phyloP scores from a whole-genome alignment of 2,888 invertebrate species.

The Coelinius sp. region DNA sequence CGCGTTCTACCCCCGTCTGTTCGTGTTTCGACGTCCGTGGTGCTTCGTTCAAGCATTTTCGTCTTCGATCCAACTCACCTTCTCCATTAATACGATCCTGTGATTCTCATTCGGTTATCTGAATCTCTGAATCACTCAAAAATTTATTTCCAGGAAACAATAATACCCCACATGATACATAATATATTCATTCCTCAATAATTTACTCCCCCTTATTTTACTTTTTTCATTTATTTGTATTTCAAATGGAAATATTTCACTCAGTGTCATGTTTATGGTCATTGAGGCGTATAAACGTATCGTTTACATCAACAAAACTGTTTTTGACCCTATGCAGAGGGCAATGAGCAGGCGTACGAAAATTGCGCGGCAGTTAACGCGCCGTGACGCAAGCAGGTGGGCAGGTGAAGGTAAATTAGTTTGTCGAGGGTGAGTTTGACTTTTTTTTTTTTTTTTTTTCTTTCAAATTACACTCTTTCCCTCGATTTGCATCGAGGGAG shows the following conservation, averaged over 20 bases:
- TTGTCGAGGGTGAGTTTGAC: constrained; percentile 39
- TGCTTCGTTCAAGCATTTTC: constrained; percentile 32
- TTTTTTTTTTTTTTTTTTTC: constrained; percentile 15
- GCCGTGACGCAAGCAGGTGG: constrained; percentile 57
- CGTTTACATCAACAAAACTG: constrained; percentile 41
- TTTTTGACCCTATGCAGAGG: background rate
- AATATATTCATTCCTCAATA: background rate
- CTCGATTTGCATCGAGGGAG: constrained; percentile 28
- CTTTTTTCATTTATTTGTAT: background rate
- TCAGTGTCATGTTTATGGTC: constrained; percentile 22
- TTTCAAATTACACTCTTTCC: constrained; percentile 27
- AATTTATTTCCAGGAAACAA: background rate
- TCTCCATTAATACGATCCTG: background rate
- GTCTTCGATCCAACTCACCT: constrained; percentile 26
- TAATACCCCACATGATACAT: background rate
- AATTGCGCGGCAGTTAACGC: constrained; percentile 57
- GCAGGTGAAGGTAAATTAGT: constrained; percentile 61
- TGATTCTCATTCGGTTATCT: constrained; percentile 1
- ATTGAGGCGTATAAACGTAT: constrained; percentile 46
- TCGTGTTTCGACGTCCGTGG: constrained; percentile 31
- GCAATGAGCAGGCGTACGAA: constrained; percentile 36
- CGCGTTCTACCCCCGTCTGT: constrained; percentile 49
- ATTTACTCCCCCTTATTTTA: background rate
- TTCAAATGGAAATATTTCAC: background rate
- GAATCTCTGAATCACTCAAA: background rate